Base-by-base conservation (phyloP, 64 coral and sea anemone genomes). In the Cladopsammia gracilis region DNA sequence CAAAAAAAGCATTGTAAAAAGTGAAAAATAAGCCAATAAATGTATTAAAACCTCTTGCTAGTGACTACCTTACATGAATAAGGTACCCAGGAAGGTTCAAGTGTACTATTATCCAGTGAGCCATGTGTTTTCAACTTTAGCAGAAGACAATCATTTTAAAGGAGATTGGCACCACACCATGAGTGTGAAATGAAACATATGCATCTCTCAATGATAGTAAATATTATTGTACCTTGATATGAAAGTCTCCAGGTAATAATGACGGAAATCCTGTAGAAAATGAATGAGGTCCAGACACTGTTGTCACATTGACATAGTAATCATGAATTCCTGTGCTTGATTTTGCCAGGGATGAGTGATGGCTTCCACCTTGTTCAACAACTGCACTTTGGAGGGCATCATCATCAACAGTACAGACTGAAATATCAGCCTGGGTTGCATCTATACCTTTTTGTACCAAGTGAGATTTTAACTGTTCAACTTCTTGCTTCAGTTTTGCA, bases 401-500 rank as follows among this genome's bases (percentile, higher is more conserved):
- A 48, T 82, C 59, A 15, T 23, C 7, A 53, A 61, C 13, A 10
- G 78, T 64, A 44, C 57, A n/a, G 5, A 82, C 26, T 62, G 78
- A 82, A 18, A 82, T 15, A 20, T 82, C 78, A 75, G 25, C 54
- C 60, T 85, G 42, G 25, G 53, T 14, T 18, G 62, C 15, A 54
- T 72, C 42, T 51, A 46, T 50, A 34, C 92, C 92, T 60, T 65
- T 79, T 52, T 86, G 51, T 3, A 52, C 74, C 0, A 97, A 59
- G 19, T 87, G 23, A 6, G 59, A 57, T 70, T 87, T 93, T 5
- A 97, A 26, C 10, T 91, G 44, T 18, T 50, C 25, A 18, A 97
- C 75, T 58, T 97, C 91, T 19, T 87, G 56, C 67, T 91, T 75
- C 10, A 97, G 82, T 71, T 86, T 85, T 18, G 75, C 67, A 76